Conservation (phyloP, 2,113 vertebrate genomes). For the Protobothrops mucrosquamatus region DNA sequence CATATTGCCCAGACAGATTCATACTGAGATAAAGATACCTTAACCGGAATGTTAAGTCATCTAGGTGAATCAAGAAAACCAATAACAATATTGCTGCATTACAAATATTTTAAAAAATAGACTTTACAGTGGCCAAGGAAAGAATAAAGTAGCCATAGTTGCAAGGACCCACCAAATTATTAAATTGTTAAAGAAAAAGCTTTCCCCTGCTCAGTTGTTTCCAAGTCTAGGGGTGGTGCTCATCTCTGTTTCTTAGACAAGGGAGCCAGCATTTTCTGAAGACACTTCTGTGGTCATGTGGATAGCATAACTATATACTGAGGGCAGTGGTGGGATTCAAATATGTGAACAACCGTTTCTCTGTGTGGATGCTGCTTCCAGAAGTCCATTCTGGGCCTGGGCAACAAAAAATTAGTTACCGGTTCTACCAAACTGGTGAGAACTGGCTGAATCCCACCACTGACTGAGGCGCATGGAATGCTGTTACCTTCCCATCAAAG, state of each 20-base stretch:
- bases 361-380: too few species aligned
- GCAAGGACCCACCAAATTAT: background rate
- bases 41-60: conserved; percentile 21
- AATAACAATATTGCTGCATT: conserved; percentile 39
- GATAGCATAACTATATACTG: background rate
- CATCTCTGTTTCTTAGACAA: background rate
- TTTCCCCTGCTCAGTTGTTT: background rate
- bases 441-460: too few species aligned
- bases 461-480: background rate
- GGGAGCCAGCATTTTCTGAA: background rate
- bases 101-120: conserved; percentile 13
- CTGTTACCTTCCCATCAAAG: background rate
- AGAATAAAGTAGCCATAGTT: background rate
- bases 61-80: conserved; percentile 33
- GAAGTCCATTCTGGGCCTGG: too few species aligned
- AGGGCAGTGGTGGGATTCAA: background rate
- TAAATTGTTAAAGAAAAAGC: background rate
- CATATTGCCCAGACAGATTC: background rate
- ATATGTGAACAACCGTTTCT: too few species aligned
- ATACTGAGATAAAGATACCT: background rate
- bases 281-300: background rate
- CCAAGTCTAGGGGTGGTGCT: background rate
- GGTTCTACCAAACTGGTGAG: too few species aligned
- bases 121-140: conserved; percentile 12
- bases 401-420: too few species aligned